Evolutionary conservation across 2,888 invertebrate species (phyloP), one percentile per base, ranked within the genome.

Genomic region (Acronicta aceris): DNA sequence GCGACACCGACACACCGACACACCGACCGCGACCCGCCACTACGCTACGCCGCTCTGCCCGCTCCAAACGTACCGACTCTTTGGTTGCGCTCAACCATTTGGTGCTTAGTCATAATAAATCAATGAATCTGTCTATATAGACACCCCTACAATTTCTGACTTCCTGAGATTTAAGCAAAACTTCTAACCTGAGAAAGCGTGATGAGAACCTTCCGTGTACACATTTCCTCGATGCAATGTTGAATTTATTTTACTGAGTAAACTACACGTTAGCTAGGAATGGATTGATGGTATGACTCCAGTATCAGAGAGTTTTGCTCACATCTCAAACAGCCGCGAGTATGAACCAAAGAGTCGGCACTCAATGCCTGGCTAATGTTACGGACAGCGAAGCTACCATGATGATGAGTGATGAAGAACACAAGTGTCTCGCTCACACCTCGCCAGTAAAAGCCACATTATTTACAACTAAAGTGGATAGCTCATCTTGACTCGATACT

Each of bases 281-380:
- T 21, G 21, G 21, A 21, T 21, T 21, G 21, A 21, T 21, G 21
- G 4, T 21, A 21, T 21, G 21, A 21, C 21, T 21, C 21, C 21
- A 21, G 2, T 27, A 33, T 33, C 12, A 10, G 13, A 8, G 13
- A 63, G 21, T 25, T 8, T 40, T 15, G 36, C 51, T 49, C 16
- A 40, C 33, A 27, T 38, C 51, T 53, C 12, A 30, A 0, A 41
- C 15, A 48, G 51, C 27, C 36, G n/a, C 5, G 36, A 46, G 46
- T 42, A n/a, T 52, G 67, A 79, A 87, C 82, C 90, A 87, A 87
- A 88, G 85, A 89, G 86, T 83, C 77, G 79, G 65, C 72, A 77
- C 56, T 46, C 74, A 73, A 85, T 83, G 86, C 85, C 86, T 77
- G 81, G 80, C 83, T 81, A 50, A 63, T 78, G 80, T 84, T 78